These are phyloP conservation scores for Mimachlamys varia DNA, from an alignment of 2,888 invertebrate genomes.

Conservation along the genomic window DNA sequence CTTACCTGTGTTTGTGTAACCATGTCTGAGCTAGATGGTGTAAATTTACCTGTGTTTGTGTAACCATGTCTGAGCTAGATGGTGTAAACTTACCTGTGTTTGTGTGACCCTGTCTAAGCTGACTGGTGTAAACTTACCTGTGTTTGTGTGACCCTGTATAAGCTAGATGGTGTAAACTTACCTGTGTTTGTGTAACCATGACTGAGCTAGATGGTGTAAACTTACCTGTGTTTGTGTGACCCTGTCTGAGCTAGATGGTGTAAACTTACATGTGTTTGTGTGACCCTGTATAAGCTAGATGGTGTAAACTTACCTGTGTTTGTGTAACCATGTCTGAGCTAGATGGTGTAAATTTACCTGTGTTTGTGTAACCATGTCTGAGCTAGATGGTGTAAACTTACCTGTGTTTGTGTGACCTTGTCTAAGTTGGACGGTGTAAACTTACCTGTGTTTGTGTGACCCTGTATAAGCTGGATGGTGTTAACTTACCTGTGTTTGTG, in stretches of 20 bases:
- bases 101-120: not conserved
- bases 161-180: not conserved
- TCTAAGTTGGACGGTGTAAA: not conserved
- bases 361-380: not conserved
- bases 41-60: constrained; percentile 30
- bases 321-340: not conserved
- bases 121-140: too few species aligned
- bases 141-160: not conserved
- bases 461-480: not conserved
- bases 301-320: too few species aligned
- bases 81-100: too few species aligned
- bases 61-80: not conserved
- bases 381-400: not conserved
- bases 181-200: not conserved
- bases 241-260: not conserved
- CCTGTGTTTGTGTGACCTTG: constrained; percentile 2
- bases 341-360: too few species aligned
- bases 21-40: not conserved
- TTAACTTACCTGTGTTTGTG: constrained; percentile 30
- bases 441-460: constrained; percentile 22
- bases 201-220: not conserved
- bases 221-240: constrained; percentile 22
- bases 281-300: not conserved
- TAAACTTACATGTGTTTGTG: constrained; percentile 30
- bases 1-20: constrained; percentile 15